Evolutionary conservation across 2,797 vertebrate genomes (phyloP).

Genomic region (Mastacembelus armatus): DNA sequence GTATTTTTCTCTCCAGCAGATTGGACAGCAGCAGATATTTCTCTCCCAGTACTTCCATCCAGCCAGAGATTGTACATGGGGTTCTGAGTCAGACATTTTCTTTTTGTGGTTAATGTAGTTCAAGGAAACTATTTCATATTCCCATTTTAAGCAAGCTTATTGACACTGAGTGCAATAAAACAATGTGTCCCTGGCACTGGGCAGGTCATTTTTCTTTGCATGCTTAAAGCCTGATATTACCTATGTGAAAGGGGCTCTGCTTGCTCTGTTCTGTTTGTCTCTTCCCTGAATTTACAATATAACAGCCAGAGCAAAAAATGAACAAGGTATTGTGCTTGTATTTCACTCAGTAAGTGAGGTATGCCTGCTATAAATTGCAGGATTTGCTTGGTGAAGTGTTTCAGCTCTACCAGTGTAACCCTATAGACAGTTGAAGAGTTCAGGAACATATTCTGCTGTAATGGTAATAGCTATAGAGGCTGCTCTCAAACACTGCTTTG

Average conservation of each 20-base stretch:
- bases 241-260: slow-evolving; percentile 1
- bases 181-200: slow-evolving; percentile 17
- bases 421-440: slow-evolving; percentile 31
- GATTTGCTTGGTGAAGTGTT: slow-evolving; percentile 21
- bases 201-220: slow-evolving; percentile 32
- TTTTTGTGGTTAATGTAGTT: slow-evolving; percentile 29
- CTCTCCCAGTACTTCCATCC: slow-evolving; percentile 46
- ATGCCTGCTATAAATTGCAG: slow-evolving; percentile 23
- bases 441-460: slow-evolving; percentile 26
- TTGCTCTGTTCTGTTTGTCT: slow-evolving; percentile 13
- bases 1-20: slow-evolving; percentile 41
- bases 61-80: slow-evolving; percentile 17
- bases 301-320: slow-evolving; percentile 12
- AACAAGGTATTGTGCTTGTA: slow-evolving; percentile 27
- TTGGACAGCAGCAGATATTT: slow-evolving; percentile 48
- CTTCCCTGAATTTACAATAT: slow-evolving; percentile 42
- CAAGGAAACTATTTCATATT: slow-evolving; percentile 48
- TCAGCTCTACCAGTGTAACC: background rate
- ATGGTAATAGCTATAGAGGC: slow-evolving; percentile 13
- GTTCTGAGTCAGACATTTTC: slow-evolving; percentile 6
- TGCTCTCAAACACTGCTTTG: background rate
- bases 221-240: slow-evolving; percentile 50
- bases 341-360: slow-evolving; percentile 16
- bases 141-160: slow-evolving; percentile 35
- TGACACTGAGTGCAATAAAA: slow-evolving; percentile 61